These are phyloP conservation scores for Coelogynopora nodosa DNA, from an alignment of 2,888 invertebrate genomes.

Conservation along the genomic window DNA sequence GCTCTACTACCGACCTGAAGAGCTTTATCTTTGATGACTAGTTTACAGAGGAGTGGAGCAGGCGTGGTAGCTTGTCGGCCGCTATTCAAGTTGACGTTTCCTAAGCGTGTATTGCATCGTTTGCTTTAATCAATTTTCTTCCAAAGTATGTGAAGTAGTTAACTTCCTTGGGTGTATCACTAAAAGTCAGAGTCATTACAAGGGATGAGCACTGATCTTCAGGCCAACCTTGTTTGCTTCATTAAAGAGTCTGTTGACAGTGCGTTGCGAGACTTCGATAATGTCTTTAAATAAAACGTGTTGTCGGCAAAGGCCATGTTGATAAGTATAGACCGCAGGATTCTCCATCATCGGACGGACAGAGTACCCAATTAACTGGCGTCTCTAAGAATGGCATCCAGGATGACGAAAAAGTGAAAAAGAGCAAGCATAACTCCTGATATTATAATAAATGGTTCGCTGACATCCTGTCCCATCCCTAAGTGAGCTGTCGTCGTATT, in stretches of 20 bases:
- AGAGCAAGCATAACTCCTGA: no score
- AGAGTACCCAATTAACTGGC: no score
- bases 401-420: no score
- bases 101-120: background rate
- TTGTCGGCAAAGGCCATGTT: background rate
- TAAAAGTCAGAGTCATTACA: background rate
- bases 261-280: background rate
- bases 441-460: no score
- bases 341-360: no score
- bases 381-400: no score
- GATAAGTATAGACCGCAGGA: background rate
- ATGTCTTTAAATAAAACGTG: background rate
- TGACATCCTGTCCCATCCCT: no score
- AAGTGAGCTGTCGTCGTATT: no score
- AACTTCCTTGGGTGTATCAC: background rate
- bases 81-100: background rate
- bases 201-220: background rate
- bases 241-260: background rate
- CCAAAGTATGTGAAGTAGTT: background rate
- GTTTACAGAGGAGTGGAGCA: background rate
- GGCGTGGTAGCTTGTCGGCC: background rate
- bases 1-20: no score
- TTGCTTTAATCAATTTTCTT: background rate
- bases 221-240: background rate
- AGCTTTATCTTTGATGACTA: no score